phyloP scores from a whole-genome alignment of 2,113 vertebrate genomes.

The Saguinus midas region DNA sequence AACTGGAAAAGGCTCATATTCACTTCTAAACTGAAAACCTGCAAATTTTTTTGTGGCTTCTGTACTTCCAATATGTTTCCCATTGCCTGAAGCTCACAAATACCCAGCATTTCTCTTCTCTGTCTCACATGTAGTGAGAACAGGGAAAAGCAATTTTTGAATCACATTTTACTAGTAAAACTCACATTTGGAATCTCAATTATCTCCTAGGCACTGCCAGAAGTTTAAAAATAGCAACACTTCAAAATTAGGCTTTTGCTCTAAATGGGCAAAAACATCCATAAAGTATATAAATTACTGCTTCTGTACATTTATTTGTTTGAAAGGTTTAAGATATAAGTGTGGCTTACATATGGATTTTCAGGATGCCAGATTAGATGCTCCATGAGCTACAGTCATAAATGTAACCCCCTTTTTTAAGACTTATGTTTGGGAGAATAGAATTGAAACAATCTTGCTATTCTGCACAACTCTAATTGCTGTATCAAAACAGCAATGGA shows the following conservation, averaged over 20 bases:
- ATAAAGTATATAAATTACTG: conserved; percentile 81
- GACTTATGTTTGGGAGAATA: conserved; percentile 78
- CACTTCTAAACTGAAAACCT: conserved; percentile 79
- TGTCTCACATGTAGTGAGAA: conserved; percentile 82
- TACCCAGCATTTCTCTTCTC: conserved; percentile 78
- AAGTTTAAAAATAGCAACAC: conserved; percentile 83
- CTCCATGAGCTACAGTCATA: conserved; percentile 78
- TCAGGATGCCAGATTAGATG: conserved; percentile 79
- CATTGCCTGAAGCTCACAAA: conserved; percentile 75
- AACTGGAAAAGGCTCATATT: conserved; percentile 81
- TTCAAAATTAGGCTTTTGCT: conserved; percentile 83
- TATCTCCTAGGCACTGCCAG: conserved; percentile 78
- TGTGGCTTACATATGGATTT: conserved; percentile 80
- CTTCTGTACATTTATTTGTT: conserved; percentile 80
- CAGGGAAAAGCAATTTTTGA: conserved; percentile 81
- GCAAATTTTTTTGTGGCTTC: conserved; percentile 81
- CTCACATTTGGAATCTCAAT: conserved; percentile 81
- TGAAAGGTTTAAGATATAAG: conserved; percentile 77
- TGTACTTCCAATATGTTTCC: conserved; percentile 81
- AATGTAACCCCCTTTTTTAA: conserved; percentile 78
- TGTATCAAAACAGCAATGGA: conserved; percentile 78
- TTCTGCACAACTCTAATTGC: conserved; percentile 80
- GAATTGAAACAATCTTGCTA: conserved; percentile 80
- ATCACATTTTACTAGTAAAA: conserved; percentile 82
- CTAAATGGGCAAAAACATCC: conserved; percentile 82